Evolutionary conservation across 2,888 invertebrate species (phyloP).

Genomic region (Aphidius colemani): DNA sequence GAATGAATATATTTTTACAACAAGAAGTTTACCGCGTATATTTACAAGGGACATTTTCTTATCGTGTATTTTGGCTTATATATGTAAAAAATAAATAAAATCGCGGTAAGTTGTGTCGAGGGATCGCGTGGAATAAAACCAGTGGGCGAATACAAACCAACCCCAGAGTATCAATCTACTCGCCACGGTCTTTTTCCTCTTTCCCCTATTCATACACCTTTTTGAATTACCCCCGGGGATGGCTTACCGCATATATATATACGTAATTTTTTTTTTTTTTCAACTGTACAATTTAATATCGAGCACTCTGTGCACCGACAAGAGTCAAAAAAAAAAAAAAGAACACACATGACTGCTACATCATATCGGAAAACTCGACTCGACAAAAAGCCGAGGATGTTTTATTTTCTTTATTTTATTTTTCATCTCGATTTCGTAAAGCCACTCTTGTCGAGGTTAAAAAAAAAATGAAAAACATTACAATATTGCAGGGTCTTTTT

Average conservation of each 20-base stretch:
- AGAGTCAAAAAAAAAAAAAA: slow-evolving; percentile 2
- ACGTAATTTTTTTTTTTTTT: background rate
- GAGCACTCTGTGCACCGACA: background rate
- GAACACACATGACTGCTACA: slow-evolving; percentile 7
- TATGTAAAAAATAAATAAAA: slow-evolving; percentile 56
- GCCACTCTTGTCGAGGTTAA: slow-evolving; percentile 9
- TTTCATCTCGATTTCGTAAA: slow-evolving; percentile 12
- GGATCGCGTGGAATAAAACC: slow-evolving; percentile 41
- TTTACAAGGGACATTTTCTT: slow-evolving; percentile 52
- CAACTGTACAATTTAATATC: slow-evolving; percentile 4
- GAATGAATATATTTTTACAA: too few relatives aligned
- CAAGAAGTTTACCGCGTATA: slow-evolving; percentile 42
- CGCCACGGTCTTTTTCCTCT: slow-evolving; percentile 12
- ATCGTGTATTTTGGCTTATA: slow-evolving; percentile 46
- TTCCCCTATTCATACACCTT: slow-evolving; percentile 7
- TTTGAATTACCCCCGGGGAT: slow-evolving; percentile 15
- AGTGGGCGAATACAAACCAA: slow-evolving; percentile 12
- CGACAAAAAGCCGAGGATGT: slow-evolving; percentile 6
- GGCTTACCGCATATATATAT: background rate
- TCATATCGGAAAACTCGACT: slow-evolving; percentile 8
- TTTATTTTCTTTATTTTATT: slow-evolving; percentile 17
- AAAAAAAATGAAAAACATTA: too few relatives aligned
- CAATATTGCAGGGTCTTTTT: too few relatives aligned
- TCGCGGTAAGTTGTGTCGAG: slow-evolving; percentile 52
- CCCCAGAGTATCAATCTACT: slow-evolving; percentile 15